Evolutionary conservation across 2,797 vertebrate genomes (phyloP).

Genomic region (Ambastaia sidthimunki): DNA sequence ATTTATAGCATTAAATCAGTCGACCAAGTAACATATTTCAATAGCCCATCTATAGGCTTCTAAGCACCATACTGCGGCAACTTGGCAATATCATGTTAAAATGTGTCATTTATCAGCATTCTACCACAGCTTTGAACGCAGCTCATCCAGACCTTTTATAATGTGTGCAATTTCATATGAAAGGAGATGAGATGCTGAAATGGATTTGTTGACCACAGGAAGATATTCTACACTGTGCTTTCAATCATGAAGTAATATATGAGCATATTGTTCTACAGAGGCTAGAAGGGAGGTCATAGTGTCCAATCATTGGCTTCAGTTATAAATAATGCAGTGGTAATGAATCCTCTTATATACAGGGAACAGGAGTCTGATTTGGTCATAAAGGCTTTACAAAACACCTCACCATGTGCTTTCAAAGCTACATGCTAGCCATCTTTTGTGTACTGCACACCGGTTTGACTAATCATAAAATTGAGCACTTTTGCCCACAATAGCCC

Average conservation of each 20-base stretch:
- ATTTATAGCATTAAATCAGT: too few relatives aligned
- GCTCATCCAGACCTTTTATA: background rate
- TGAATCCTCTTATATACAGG: conserved; percentile 11
- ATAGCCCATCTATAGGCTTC: too few relatives aligned
- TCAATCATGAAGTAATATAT: conserved; percentile 17
- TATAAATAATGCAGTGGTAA: conserved; percentile 28
- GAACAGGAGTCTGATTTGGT: conserved; percentile 23
- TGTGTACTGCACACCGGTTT: background rate
- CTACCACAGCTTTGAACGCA: background rate
- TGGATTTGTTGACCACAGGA: conserved; percentile 14
- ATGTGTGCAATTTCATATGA: background rate
- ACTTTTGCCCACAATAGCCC: background rate
- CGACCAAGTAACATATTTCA: too few relatives aligned
- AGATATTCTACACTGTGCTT: background rate
- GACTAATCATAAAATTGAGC: background rate
- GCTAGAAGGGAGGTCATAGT: background rate
- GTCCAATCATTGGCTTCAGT: background rate
- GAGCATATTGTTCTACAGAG: background rate
- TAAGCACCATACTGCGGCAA: too few relatives aligned
- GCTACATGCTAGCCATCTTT: background rate
- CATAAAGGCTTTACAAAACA: conserved; percentile 10
- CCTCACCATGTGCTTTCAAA: background rate
- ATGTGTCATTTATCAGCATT: too few relatives aligned
- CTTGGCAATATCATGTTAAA: background rate
- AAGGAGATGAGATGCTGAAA: background rate